Conservation (phyloP, 2,113 vertebrate genomes). For the Spilogale gracilis region DNA sequence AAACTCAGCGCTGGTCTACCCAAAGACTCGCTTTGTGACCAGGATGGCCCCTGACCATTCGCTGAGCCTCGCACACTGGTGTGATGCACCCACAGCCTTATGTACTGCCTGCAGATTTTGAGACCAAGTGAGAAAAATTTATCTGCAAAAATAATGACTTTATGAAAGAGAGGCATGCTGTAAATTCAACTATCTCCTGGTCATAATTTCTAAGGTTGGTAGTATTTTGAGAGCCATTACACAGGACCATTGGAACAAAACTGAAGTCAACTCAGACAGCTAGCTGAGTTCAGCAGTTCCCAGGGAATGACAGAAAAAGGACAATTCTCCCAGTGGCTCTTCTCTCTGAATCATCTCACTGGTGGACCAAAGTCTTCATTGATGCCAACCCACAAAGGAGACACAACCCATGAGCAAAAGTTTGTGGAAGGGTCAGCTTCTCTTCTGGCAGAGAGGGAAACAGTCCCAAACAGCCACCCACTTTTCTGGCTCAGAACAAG, state of each 20-base stretch:
- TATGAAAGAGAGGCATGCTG: not conserved
- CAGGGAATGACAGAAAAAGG: not conserved
- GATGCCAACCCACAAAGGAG: constrained; percentile 25
- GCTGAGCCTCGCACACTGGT: not conserved
- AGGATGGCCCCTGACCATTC: not conserved
- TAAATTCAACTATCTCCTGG: not conserved
- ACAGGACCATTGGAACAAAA: not conserved
- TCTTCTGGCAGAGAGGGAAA: not conserved
- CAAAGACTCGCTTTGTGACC: not conserved
- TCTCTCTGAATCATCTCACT: not conserved
- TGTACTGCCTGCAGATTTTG: not conserved
- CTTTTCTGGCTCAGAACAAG: not conserved
- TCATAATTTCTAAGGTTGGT: not conserved
- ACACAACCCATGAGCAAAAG: not conserved
- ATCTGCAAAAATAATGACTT: not conserved
- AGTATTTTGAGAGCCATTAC: not conserved
- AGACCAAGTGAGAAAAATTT: not conserved
- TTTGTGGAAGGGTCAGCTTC: not conserved
- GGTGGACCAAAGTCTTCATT: not conserved
- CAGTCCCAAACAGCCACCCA: not conserved
- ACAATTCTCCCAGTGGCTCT: not conserved
- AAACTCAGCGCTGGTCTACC: not conserved
- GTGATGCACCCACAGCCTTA: not conserved
- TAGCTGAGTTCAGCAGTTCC: not conserved
- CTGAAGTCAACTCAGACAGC: not conserved